Evolutionary conservation across 2,888 invertebrate genomes (phyloP), one percentile per base, ranked within the genome.

Genomic region (Hydrotaea diabolus): DNA sequence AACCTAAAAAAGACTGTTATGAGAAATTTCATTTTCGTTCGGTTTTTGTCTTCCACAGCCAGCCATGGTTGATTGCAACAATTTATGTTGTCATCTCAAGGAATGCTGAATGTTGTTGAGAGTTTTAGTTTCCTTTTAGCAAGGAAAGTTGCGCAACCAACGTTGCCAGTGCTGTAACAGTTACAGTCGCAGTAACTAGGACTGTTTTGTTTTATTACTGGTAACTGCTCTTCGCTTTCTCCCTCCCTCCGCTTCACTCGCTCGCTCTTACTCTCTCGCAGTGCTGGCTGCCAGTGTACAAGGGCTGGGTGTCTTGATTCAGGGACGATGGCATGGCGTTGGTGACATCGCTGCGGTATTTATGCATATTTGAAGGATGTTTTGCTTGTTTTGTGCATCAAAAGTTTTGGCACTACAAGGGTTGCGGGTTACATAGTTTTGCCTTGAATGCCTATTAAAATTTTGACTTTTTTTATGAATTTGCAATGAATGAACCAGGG

Each of bases 31-130:
- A 72, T 77, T 77, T 69, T 66, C 55, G 31, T 77, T 71, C 43
- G 23, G 13, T 55, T 72, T 71, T 46, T 31, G 2, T 31, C 2
- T 31, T 57, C 55, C 19, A 82, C 80, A 77, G 83, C 87, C 87
- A 31, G 31, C 85, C 85, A 86, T 82, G 86, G 86, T 87, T 89
- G 89, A 90, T 90, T 90, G 88, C 88, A 86, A 88, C 89, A 88
- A 88, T 89, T 90, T 90, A 87, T 88, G 87, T 87, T 86, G 83
- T 86, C 82, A 80, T 79, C 66, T 76, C 62, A 76, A 77, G 86
- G 78, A 78, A 78, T 80, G 59, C 49, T 75, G 23, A 78, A 78
- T 80, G 71, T 76, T 80, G 17, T 71, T 43, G 76, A 80, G 59
- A 72, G 75, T 76, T 72, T 26, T 43, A 66, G 62, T 76, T 76